Base-by-base conservation (phyloP, 2,888 invertebrate genomes). In the Auanema freiburgensis region DNA sequence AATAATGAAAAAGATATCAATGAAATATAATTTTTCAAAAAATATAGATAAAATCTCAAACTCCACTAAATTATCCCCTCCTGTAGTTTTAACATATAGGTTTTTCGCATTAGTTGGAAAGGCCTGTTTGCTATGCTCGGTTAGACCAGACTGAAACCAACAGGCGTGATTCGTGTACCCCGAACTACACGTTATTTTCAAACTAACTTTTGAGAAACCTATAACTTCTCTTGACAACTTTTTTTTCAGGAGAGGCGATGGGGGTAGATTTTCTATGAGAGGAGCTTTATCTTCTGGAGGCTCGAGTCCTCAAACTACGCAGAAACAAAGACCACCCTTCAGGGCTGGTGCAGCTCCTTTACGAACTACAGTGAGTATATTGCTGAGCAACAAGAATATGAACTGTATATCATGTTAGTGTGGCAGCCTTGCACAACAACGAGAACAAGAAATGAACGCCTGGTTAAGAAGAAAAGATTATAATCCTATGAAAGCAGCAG, bases 381-480 rank as follows among this genome's bases (percentile, higher is more conserved):
- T 54, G 3, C 12, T 1, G 21, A 24, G n/a, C 54, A 2, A 24
- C 2, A 24, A 25, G 33, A 54, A 54, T 18, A 18, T 46, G 14
- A 42, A 18, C 16, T 54, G 54, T 12, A 25, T 12, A 12, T 54
- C 23, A 12, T 50, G 14, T 54, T 25, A 65, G 71, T 52, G 63
- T 23, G 61, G 63, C 2, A 64, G 65, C 40, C 65, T 63, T 51
- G 63, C 59, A 41, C 62, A 69, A 46, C 74, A 74, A 46, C 43
- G 72, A 84, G 92, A 93, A 85, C 89, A 90, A 10, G 91, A 92
- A 83, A 89, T 92, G 87, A 92, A 92, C 84, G 94, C 94, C 86
- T 96, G 95, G 95, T 92, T 93, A 84, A 88, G 95, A 65, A 88
- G 96, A 69, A 94, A 94, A 79, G 92, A 91, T 77, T 96, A 96